A percentile compares a stretch with the other conserved stretches of the same genome.
Conservation (phyloP, 2,888 invertebrate genomes). For the Lasiommata megera region DNA sequence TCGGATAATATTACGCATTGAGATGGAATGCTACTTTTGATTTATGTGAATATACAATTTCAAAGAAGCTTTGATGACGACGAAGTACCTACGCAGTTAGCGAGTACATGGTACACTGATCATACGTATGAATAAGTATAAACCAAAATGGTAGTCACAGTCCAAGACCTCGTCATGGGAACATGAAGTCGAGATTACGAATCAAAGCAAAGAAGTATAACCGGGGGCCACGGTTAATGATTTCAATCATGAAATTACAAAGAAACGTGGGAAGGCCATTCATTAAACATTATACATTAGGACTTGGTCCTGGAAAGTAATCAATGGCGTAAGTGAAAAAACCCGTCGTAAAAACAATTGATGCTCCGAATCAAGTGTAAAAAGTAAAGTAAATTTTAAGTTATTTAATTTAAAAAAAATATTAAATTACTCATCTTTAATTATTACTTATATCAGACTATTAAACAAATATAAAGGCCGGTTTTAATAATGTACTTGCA, state of each 20-base stretch:
- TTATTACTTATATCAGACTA: too few relatives aligned
- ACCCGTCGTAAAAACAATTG: constrained; percentile 4
- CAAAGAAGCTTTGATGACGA: constrained; percentile 27
- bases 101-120: constrained; percentile 39
- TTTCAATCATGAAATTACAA: constrained; percentile 42
- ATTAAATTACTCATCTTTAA: background rate
- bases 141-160: constrained; percentile 42
- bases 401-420: too few relatives aligned
- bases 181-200: constrained; percentile 54
- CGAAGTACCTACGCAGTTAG: constrained; percentile 24
- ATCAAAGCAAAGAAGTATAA: constrained; percentile 47
- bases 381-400: background rate
- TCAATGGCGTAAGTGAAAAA: constrained; percentile 7
- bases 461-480: background rate
- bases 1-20: constrained; percentile 25
- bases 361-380: background rate
- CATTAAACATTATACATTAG: constrained; percentile 25
- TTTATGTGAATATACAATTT: constrained; percentile 28
- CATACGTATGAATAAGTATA: constrained; percentile 28
- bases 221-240: constrained; percentile 45
- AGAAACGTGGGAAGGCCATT: constrained; percentile 45
- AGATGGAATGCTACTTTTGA: constrained; percentile 27
- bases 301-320: constrained; percentile 3
- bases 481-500: too few relatives aligned
- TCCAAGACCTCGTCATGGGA: constrained; percentile 72